Percentiles rank a stretch among this genome's conserved stretches.
phyloP scores from a whole-genome alignment of 1,140 invertebrate species.

The Lasioglossum albipes region DNA sequence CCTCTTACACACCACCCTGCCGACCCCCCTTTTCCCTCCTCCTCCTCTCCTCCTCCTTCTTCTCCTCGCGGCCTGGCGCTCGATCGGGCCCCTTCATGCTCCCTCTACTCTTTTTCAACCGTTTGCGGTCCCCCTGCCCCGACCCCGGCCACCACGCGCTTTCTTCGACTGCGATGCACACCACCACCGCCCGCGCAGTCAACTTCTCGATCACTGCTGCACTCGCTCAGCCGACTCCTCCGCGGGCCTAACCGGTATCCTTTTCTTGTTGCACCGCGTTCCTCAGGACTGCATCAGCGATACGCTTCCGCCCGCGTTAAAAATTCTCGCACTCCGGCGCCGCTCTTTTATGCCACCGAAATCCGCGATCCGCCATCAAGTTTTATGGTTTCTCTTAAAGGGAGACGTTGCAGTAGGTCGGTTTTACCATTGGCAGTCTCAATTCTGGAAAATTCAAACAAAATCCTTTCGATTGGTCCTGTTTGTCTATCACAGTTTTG shows the following conservation, averaged over 20 bases:
- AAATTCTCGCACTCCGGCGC: too few species aligned
- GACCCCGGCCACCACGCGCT: slow-evolving; percentile 40
- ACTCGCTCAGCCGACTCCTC: neutral
- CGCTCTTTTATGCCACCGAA: too few species aligned
- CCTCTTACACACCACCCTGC: slow-evolving; percentile 70
- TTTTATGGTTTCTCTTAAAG: too few species aligned
- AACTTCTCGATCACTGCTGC: slow-evolving; percentile 31
- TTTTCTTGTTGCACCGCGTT: neutral
- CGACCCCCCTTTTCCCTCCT: neutral
- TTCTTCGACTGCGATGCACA: slow-evolving; percentile 31
- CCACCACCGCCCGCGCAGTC: slow-evolving; percentile 59
- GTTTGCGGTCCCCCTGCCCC: slow-evolving; percentile 14
- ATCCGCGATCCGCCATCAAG: too few species aligned
- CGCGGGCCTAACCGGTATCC: neutral
- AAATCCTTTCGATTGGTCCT: too few species aligned
- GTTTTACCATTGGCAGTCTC: too few species aligned
- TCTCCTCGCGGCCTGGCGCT: slow-evolving; percentile 30
- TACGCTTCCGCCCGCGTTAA: neutral
- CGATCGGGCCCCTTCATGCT: slow-evolving; percentile 51
- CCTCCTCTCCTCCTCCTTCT: neutral
- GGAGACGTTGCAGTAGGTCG: too few species aligned
- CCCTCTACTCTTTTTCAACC: slow-evolving; percentile 46
- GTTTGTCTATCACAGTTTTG: too few species aligned
- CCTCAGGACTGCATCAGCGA: neutral
- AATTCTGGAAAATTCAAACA: too few species aligned